Conservation (phyloP, 2,888 invertebrate genomes). For the Dioctria rufipes region DNA sequence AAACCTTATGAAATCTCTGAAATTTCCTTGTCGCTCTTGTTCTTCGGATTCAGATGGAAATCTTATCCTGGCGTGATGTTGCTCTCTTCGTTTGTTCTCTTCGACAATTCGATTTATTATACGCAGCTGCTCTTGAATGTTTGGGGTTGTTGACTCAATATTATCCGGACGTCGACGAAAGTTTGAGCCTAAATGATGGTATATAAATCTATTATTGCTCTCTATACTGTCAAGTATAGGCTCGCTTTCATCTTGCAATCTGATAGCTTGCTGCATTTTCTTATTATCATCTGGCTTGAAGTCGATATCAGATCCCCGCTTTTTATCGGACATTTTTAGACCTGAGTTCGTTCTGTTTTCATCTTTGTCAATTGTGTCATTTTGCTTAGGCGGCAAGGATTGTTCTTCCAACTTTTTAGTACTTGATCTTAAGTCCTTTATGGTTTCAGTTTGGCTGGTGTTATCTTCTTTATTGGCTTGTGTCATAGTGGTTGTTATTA, state of each 20-base stretch:
- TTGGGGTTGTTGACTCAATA: not conserved
- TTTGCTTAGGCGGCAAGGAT: not conserved
- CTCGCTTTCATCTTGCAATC: slow-evolving; percentile 41
- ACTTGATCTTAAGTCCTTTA: not conserved
- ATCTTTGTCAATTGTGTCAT: slow-evolving; percentile 16
- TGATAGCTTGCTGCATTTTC: not conserved
- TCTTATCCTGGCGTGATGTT: slow-evolving; percentile 22
- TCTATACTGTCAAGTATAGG: slow-evolving; percentile 53
- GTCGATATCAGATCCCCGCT: not conserved
- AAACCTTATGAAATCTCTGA: slow-evolving; percentile 54
- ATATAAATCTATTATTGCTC: slow-evolving; percentile 58
- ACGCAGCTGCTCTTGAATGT: slow-evolving; percentile 56
- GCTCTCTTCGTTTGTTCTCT: slow-evolving; percentile 55
- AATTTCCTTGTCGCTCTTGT: not conserved
- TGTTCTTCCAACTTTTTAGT: slow-evolving; percentile 17
- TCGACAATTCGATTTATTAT: slow-evolving; percentile 59
- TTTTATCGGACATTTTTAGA: not conserved
- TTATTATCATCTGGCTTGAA: not conserved
- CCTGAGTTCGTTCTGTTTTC: not conserved
- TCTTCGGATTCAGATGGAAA: slow-evolving; percentile 50
- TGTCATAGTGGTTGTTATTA: slow-evolving; percentile 14
- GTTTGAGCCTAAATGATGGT: slow-evolving; percentile 56
- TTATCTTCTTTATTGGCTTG: not conserved
- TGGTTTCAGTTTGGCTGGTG: not conserved
- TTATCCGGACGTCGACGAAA: slow-evolving; percentile 29